Conservation (phyloP, 2,113 vertebrate species). For the Campylomormyrus numenius region DNA sequence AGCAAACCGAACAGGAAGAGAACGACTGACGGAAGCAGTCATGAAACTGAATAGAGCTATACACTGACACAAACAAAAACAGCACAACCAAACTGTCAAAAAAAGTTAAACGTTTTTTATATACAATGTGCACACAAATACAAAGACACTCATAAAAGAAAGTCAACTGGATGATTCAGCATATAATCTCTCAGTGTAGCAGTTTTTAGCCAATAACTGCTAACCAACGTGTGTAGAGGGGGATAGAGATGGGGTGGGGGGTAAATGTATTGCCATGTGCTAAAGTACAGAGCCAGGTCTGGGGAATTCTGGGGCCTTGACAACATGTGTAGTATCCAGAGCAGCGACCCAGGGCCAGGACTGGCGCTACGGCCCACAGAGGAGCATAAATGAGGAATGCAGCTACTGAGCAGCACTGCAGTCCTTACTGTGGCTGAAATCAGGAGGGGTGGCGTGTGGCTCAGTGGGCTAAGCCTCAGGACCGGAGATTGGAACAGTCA, state of each 20-base stretch:
- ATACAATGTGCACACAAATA: background rate
- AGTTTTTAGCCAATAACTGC: background rate
- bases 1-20: background rate
- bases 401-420: background rate
- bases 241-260: background rate
- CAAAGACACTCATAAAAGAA: background rate
- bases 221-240: background rate
- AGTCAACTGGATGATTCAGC: background rate
- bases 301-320: background rate
- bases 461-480: background rate
- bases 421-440: background rate
- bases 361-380: background rate
- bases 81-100: background rate
- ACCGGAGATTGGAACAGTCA: background rate
- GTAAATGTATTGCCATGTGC: background rate
- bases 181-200: background rate
- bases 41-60: background rate
- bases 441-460: background rate
- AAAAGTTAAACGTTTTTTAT: background rate
- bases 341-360: background rate
- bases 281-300: background rate
- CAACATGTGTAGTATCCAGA: background rate
- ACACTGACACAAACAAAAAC: background rate
- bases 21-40: background rate
- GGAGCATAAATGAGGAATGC: background rate